A percentile compares a stretch with the other conserved stretches of the same genome.
Evolutionary conservation across 2,888 invertebrate species (phyloP).

Genomic region (Drosophila emarginata): DNA sequence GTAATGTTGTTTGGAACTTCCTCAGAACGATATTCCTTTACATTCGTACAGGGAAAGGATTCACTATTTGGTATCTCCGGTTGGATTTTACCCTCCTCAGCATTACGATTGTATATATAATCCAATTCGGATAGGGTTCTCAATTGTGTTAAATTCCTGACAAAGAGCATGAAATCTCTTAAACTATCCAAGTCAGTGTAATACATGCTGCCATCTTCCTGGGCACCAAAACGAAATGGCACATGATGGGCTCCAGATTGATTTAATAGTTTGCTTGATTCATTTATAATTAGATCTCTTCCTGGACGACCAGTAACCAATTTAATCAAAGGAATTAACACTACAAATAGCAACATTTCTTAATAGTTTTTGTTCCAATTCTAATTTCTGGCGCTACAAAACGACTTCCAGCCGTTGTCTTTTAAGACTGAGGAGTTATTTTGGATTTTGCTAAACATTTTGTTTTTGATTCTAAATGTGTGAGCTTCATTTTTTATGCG

Average conservation of each 20-base stretch:
- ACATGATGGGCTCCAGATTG: conserved; percentile 10
- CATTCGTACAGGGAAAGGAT: conserved; percentile 80
- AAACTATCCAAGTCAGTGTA: conserved; percentile 11
- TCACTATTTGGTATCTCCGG: background rate
- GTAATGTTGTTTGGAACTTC: conserved; percentile 84
- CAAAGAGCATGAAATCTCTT: conserved; percentile 9
- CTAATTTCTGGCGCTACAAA: background rate
- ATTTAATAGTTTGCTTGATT: background rate
- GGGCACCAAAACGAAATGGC: conserved; percentile 9
- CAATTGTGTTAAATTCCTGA: conserved; percentile 3
- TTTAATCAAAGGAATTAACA: background rate
- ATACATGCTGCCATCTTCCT: conserved; percentile 13
- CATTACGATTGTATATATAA: background rate
- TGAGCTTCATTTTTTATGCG: background rate
- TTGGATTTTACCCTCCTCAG: conserved; percentile 1
- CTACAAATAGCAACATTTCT: background rate
- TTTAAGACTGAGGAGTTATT: background rate
- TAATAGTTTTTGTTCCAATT: background rate
- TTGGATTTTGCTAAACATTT: background rate
- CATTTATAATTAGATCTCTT: background rate
- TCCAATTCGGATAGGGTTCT: background rate
- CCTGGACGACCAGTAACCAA: background rate
- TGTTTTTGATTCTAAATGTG: background rate
- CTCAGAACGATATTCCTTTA: conserved; percentile 74
- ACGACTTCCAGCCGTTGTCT: background rate